Evolutionary conservation across 1,140 invertebrate genomes (phyloP), one percentile per base, ranked within the genome.

Genomic region (Whitmania pigra): DNA sequence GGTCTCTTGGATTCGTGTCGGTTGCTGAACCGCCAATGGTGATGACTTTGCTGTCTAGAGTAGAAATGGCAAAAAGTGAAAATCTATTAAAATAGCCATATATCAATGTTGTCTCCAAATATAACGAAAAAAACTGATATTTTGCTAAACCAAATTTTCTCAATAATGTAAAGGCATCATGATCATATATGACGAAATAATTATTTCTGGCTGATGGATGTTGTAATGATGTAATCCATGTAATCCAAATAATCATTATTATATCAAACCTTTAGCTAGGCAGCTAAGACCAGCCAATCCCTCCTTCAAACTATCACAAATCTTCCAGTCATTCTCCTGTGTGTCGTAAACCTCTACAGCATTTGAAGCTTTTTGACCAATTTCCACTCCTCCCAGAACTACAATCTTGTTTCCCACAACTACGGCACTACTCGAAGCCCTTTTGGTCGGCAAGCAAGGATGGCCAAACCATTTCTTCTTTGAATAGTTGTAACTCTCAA

Each of bases 271-370:
- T 77, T 74, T 78, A 25, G 79, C 73, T 11, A 78, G 75, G 54
- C 77, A 74, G 27, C 79, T 78, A 25, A 82, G 71, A 27, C 80
- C 80, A n/a, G 80, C 75, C 31, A 80, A 71, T 49, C 29, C 69
- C n/a, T 73, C 73, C 57, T 49, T 71, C 22, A 73, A 20, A 29
- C 74, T 69, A 25, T 78, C 77, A 71, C 78, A 71, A 55, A 67
- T 54, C 1, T 67, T 75, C 80, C 80, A 82, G 54, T 76, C 77
- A 53, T 79, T 79, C 22, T 75, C 71, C 17, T 77, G 73, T 22
- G 77, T 77, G 70, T 78, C 77, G 70, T 76, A 82, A 15, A 80
- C 72, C 74, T 81, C 80, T 0, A 82, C 78, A 27, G 76, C 78
- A 76, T 77, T 75, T 2, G 81, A 74, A n/a, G 80, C 79, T 25